These are phyloP conservation scores for Mylabris phalerata DNA, from an alignment of 1,140 invertebrate species.

Conservation along the genomic window DNA sequence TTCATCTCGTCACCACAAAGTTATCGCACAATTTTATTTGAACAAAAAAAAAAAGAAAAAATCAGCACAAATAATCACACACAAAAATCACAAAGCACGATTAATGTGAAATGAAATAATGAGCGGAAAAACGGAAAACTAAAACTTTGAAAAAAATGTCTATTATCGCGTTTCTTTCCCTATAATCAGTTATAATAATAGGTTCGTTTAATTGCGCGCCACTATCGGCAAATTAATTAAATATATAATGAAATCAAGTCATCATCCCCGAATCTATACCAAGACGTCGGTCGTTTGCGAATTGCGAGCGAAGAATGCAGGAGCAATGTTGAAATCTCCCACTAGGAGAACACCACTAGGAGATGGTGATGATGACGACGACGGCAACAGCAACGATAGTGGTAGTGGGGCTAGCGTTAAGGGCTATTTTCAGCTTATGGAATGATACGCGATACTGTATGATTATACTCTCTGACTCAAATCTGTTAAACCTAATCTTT, in stretches of 20 bases:
- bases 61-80: conserved; percentile 21
- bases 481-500: conserved; percentile 1
- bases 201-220: conserved; percentile 33
- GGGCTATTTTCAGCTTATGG: conserved; percentile 29
- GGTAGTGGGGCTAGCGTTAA: conserved; percentile 30
- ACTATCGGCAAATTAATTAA: conserved; percentile 59
- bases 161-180: conserved; percentile 17
- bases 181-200: no score
- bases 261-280: conserved; percentile 72
- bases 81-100: conserved; percentile 29
- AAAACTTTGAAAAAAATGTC: conserved; percentile 18
- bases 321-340: conserved; percentile 35
- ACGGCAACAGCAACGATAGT: conserved; percentile 33
- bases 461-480: conserved; percentile 11
- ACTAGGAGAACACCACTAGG: conserved; percentile 13
- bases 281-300: conserved; percentile 85
- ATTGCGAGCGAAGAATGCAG: conserved; percentile 68
- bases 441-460: conserved; percentile 13
- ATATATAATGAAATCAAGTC: conserved; percentile 62
- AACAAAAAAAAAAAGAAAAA: conserved; percentile 27
- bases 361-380: conserved; percentile 2
- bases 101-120: background rate
- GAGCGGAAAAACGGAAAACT: background rate
- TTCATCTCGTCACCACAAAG: conserved; percentile 42
- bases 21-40: conserved; percentile 32